These are phyloP conservation scores for Falco rusticolus DNA, from an alignment of 2,797 vertebrate genomes.

Conservation along the genomic window DNA sequence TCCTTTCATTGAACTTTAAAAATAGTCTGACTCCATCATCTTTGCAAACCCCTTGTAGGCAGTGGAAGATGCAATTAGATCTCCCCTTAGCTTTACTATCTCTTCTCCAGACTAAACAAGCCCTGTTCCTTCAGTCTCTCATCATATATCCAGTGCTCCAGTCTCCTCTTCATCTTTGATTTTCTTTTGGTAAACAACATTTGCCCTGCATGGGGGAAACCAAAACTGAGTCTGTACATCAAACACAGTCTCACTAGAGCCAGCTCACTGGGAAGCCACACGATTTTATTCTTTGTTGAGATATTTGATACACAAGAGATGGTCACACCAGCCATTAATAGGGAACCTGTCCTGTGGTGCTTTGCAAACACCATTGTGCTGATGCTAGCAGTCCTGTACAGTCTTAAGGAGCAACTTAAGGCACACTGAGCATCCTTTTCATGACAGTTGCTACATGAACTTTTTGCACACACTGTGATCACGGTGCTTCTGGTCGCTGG, in stretches of 20 bases:
- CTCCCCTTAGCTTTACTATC: background rate
- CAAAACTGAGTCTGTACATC: background rate
- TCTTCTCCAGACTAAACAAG: background rate
- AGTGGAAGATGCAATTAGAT: background rate
- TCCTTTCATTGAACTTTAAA: background rate
- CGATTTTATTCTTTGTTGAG: background rate
- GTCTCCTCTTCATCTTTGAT: background rate
- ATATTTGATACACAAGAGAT: fast-evolving
- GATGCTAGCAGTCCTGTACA: background rate
- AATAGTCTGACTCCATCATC: background rate
- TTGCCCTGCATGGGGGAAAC: background rate
- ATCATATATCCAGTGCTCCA: background rate
- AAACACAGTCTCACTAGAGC: background rate
- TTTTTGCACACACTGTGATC: background rate
- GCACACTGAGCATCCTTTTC: background rate
- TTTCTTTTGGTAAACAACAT: background rate
- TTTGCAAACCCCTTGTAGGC: background rate
- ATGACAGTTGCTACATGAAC: background rate
- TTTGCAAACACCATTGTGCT: background rate
- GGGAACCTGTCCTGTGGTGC: background rate
- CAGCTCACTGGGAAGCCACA: background rate
- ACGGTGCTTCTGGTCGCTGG: background rate
- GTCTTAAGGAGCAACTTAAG: background rate
- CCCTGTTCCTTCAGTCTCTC: background rate
- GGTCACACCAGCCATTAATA: background rate